Conservation (phyloP, 2,113 vertebrate genomes). For the Connochaetes taurinus region DNA sequence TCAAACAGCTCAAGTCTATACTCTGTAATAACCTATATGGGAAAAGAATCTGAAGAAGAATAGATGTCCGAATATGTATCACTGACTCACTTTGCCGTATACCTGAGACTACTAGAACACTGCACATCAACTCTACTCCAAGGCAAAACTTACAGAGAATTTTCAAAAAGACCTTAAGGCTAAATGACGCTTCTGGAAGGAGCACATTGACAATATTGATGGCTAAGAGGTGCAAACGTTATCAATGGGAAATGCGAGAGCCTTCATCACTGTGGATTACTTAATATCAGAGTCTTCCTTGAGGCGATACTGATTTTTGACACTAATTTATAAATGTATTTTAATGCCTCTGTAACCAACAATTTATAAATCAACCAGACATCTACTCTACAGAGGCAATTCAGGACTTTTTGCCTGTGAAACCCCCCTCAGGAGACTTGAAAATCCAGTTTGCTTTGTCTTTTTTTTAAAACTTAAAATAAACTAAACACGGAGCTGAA, state of each 20-base stretch:
- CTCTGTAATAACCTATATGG: neutral
- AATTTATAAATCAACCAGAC: neutral
- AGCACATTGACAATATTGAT: neutral
- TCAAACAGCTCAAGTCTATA: constrained; percentile 63
- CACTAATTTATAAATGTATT: neutral
- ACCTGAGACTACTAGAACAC: neutral
- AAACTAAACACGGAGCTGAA: neutral
- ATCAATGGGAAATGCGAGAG: neutral
- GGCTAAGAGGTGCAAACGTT: neutral
- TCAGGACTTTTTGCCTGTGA: constrained; percentile 44
- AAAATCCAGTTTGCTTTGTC: constrained; percentile 51
- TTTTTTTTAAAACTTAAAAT: constrained; percentile 7
- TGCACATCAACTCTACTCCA: neutral
- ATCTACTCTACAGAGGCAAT: neutral
- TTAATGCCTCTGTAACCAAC: neutral
- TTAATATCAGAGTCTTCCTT: neutral
- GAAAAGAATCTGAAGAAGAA: neutral
- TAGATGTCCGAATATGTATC: rapidly evolving
- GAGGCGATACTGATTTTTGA: neutral
- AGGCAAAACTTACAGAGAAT: too few species aligned
- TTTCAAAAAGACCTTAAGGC: neutral
- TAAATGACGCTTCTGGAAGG: neutral
- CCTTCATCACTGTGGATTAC: neutral
- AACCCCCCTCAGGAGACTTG: constrained; percentile 44
- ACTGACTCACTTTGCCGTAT: neutral